These are phyloP conservation scores for Lepidurus apus DNA, from an alignment of 1,140 invertebrate species.

Conservation along the genomic window DNA sequence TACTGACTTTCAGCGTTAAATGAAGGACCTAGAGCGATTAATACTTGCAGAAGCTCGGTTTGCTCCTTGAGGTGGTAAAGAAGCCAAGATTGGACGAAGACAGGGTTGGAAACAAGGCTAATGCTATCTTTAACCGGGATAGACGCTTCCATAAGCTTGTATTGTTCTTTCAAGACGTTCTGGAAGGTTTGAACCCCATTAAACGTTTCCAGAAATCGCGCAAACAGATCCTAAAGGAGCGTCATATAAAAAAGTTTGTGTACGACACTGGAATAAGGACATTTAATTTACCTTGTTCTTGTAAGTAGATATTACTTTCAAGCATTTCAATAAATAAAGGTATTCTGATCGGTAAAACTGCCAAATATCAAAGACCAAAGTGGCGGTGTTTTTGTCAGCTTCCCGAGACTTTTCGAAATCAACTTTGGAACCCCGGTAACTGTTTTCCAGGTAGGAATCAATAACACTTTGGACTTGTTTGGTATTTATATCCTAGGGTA, in stretches of 20 bases:
- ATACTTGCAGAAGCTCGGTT: not conserved
- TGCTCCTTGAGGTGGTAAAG: not conserved
- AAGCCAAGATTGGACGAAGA: not conserved
- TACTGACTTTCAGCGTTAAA: not conserved
- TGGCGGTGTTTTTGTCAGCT: not conserved
- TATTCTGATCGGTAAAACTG: conserved; percentile 8
- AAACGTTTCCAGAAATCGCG: not conserved
- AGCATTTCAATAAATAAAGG: not conserved
- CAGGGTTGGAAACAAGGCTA: not conserved
- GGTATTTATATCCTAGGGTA: not conserved
- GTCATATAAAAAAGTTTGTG: no score
- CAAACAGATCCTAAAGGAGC: not conserved
- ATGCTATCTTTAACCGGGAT: not conserved
- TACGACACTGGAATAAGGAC: not conserved
- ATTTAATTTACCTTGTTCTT: not conserved
- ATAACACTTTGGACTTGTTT: not conserved
- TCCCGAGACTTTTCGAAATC: not conserved
- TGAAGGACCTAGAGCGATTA: not conserved
- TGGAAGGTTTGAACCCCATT: not conserved
- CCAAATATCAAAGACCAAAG: not conserved
- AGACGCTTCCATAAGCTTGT: not conserved
- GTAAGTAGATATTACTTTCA: not conserved
- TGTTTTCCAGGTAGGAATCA: not conserved
- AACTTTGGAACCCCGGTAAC: not conserved
- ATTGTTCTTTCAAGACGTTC: not conserved